Percentiles rank a stretch among this genome's conserved stretches.
Conservation (phyloP, 1,140 invertebrate species). For the Drosophila saltans region DNA sequence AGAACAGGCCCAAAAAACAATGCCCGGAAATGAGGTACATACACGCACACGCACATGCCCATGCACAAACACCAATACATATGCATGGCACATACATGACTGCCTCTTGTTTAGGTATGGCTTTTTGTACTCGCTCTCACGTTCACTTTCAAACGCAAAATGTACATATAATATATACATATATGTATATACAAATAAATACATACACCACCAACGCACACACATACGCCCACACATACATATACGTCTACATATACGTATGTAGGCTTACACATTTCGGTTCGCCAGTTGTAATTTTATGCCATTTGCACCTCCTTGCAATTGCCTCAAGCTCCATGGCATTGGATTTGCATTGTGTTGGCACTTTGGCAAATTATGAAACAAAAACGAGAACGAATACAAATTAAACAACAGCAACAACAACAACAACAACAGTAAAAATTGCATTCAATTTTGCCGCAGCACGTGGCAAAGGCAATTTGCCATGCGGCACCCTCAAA, state of each 20-base stretch:
- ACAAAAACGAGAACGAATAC: slow-evolving; percentile 14
- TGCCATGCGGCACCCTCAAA: neutral
- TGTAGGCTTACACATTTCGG: slow-evolving; percentile 48
- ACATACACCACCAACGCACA: no score
- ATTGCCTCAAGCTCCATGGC: slow-evolving; percentile 32
- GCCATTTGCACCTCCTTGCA: slow-evolving; percentile 75
- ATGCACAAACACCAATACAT: slow-evolving; percentile 1
- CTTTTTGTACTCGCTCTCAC: slow-evolving; percentile 23
- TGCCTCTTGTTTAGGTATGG: slow-evolving; percentile 41
- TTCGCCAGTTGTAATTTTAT: slow-evolving; percentile 68
- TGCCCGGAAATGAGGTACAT: slow-evolving; percentile 75
- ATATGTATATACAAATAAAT: no score
- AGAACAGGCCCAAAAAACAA: slow-evolving; percentile 55
- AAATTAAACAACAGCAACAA: neutral
- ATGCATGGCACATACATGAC: slow-evolving; percentile 19
- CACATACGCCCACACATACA: slow-evolving; percentile 37
- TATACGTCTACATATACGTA: slow-evolving; percentile 27
- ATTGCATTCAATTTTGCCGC: slow-evolving; percentile 8
- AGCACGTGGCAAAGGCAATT: neutral
- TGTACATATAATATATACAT: no score
- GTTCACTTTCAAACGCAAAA: slow-evolving; percentile 3
- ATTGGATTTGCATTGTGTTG: slow-evolving; percentile 28
- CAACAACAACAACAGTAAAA: neutral
- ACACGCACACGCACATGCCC: slow-evolving; percentile 49
- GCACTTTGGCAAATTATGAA: slow-evolving; percentile 46